Evolutionary conservation across 2,888 invertebrate genomes (phyloP), one percentile per base, ranked within the genome.

Genomic region (Tetragnatha montana): DNA sequence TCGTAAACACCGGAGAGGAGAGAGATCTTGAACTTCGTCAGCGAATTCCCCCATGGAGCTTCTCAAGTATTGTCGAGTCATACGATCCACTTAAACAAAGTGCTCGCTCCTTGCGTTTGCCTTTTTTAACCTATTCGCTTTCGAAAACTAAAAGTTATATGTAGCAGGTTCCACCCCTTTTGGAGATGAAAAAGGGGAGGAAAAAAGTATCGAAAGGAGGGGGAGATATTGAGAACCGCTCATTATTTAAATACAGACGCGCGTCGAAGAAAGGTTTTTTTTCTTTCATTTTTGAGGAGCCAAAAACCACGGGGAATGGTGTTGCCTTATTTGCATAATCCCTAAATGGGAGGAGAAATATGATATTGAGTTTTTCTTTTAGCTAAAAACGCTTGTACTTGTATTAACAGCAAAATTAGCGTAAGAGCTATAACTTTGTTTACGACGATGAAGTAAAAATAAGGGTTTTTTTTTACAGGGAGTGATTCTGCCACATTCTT

Each of bases 51-150:
- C 10, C 35, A 35, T 8, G 17, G 83, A 83, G 83, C 47, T 19
- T 60, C 60, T 50, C n/a, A 49, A 69, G 75, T 76, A 76, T 50
- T 76, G 76, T 47, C 10, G 76, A 76, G 50, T 76, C 47, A 84
- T 84, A 69, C 76, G 75, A 76, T 76, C 83, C 83, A 84, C 83
- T 84, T 84, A 84, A 84, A 84, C 75, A 76, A 84, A 84, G 83
- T 84, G 83, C 83, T 76, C 75, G 60, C 49, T 47, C 35, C 69
- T 69, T n/a, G 22, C 69, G 50, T 79, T 51, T 22, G 80, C 35
- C 10, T 60, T 60, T 60, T 60, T 60, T 60, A 17, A 60, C 60
- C 60, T 60, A 60, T 60, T 60, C 60, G 12, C 12, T 60, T 17
- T 60, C n/a, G 49, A 75, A 79, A 79, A 79, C 51, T 73, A 79